Base-by-base conservation (phyloP, 2,888 invertebrate species). In the Parochlus steinenii region DNA sequence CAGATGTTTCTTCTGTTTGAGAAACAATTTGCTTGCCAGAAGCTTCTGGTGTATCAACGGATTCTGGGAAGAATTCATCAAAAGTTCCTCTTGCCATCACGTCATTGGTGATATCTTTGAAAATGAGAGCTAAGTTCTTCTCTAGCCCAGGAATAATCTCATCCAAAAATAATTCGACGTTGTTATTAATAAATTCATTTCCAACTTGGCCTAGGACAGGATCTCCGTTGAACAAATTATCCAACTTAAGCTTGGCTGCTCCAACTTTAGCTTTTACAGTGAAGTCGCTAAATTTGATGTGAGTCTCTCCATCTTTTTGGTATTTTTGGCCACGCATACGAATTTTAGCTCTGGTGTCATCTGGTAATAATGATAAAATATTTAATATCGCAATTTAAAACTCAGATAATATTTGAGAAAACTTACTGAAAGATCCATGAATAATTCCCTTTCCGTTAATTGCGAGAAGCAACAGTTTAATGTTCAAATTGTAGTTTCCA, bases 41-140 rank as follows among this genome's bases (percentile, higher is more conserved):
- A n/a, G n/a, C n/a, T n/a, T n/a, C n/a, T n/a, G n/a, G n/a, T n/a
- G n/a, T n/a, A n/a, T n/a, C n/a, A n/a, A n/a, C n/a, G n/a, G n/a
- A n/a, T n/a, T 36, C 27, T 8, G 58, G 58, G 42, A 58, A 59
- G 56, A 58, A 55, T 48, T 58, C 58, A 44, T 58, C 58, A 24
- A 48, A 58, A 4, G 58, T 58, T 1, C 58, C 53, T 5, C 50
- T 50, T 12, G 46, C 46, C 34, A 57, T 43, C 23, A 58, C 52
- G 33, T 53, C 47, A 45, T 58, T 57, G 5, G 57, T 55, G 20
- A 58, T 55, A 38, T 51, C 52, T 3, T 56, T 37, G 37, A 58
- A 59, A 39, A 55, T 55, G 33, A 53, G 48, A 4, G 58, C 54
- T 14, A 58, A 40, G 4, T 53, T 53, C 18, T 49, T 52, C 41